Percentiles rank a stretch among this genome's conserved stretches.
Conservation (phyloP, 35 echinoderm and acorn worm genomes). For the Lytechinus pictus region DNA sequence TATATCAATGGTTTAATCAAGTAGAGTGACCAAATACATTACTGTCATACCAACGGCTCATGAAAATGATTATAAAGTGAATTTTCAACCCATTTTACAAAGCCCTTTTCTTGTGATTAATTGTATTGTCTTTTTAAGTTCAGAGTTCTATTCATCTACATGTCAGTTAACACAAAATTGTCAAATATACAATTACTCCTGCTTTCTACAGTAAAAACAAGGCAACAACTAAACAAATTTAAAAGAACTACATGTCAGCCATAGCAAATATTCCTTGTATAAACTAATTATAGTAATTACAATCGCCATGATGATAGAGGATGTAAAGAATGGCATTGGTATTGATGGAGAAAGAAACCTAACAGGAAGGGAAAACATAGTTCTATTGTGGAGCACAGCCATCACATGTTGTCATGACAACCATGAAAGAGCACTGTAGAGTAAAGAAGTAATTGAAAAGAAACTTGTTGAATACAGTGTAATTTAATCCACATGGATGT, state of each 20-base stretch:
- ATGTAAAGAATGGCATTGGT: background rate
- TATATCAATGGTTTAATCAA: background rate
- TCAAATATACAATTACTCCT: background rate
- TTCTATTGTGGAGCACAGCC: background rate
- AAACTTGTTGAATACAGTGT: background rate
- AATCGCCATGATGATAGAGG: background rate
- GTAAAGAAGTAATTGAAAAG: background rate
- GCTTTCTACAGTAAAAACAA: background rate
- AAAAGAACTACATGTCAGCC: background rate
- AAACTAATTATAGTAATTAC: slow-evolving; percentile 5
- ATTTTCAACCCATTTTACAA: background rate
- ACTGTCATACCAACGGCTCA: no score
- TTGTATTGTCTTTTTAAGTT: background rate
- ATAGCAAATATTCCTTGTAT: background rate
- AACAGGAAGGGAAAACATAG: background rate
- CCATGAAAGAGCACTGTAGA: background rate
- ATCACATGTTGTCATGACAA: background rate
- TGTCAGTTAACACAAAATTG: background rate
- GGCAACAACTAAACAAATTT: background rate
- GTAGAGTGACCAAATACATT: background rate
- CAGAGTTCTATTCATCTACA: background rate
- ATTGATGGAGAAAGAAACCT: background rate
- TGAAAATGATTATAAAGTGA: background rate
- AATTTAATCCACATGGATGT: background rate
- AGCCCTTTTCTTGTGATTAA: background rate